Percentiles rank a stretch among this genome's conserved stretches.
phyloP scores from a whole-genome alignment of 2,113 vertebrate species.

The Scortum barcoo region DNA sequence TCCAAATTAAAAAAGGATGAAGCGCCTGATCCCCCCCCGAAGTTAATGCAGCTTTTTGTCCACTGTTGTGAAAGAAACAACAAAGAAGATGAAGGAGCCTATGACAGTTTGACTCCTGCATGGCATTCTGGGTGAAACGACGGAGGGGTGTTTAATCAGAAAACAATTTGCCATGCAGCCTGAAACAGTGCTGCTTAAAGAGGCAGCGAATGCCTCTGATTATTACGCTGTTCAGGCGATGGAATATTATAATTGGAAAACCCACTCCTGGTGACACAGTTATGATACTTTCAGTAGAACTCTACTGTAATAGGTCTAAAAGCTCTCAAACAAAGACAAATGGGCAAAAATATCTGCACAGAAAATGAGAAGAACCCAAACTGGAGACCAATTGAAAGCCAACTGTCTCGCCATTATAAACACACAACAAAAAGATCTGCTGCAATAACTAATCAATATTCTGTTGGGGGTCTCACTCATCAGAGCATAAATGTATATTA shows the following conservation, averaged over 20 bases:
- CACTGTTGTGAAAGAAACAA: not conserved
- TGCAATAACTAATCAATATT: constrained; percentile 50
- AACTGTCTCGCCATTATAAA: not conserved
- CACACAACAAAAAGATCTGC: constrained; percentile 5
- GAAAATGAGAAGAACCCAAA: constrained; percentile 13
- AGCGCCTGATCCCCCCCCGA: not conserved
- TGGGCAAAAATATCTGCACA: not conserved
- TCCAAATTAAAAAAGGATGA: not conserved
- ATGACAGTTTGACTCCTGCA: constrained; percentile 5
- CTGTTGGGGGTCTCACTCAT: constrained; percentile 26
- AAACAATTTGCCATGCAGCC: constrained; percentile 45
- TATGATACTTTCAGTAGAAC: constrained; percentile 3
- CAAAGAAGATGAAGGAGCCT: not conserved
- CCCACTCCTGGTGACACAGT: constrained; percentile 28
- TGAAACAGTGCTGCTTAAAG: constrained; percentile 37
- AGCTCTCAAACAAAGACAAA: not conserved
- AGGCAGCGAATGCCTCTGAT: constrained; percentile 19
- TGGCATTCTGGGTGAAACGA: constrained; percentile 38
- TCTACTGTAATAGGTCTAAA: not conserved
- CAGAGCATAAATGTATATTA: constrained; percentile 20
- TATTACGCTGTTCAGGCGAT: constrained; percentile 37
- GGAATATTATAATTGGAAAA: constrained; percentile 40
- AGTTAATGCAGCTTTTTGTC: not conserved
- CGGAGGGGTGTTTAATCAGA: constrained; percentile 51
- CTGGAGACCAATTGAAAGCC: not conserved